phyloP scores from a whole-genome alignment of 2,797 vertebrate species.

The Bradypodion ventrale region DNA sequence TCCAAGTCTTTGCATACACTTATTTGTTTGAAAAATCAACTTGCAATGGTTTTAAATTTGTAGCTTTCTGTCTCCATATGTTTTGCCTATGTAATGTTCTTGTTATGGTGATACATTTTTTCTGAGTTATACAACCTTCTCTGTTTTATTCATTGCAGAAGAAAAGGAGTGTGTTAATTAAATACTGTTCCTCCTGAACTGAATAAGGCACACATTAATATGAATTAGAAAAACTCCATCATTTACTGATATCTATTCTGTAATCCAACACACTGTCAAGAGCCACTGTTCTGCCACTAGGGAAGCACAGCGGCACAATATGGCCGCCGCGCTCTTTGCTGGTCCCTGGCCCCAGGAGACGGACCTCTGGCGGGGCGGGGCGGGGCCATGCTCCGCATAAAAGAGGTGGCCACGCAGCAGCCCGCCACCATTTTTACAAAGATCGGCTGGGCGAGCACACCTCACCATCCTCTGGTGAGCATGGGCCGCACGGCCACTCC shows the following conservation, averaged over 20 bases:
- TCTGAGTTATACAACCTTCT: background rate
- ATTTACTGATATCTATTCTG: background rate
- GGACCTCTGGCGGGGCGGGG: too few species aligned
- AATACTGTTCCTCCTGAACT: background rate
- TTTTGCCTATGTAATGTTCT: background rate
- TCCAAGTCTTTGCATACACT: background rate
- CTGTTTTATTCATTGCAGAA: background rate
- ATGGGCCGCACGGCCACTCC: too few species aligned
- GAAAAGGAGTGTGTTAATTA: background rate
- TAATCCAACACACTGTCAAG: background rate
- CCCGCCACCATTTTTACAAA: too few species aligned
- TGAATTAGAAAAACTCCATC: background rate
- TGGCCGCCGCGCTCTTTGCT: too few species aligned
- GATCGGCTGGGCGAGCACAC: too few species aligned
- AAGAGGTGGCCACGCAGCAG: too few species aligned
- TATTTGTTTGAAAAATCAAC: background rate
- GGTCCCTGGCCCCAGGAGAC: too few species aligned
- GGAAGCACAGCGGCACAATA: too few species aligned
- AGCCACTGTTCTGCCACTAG: background rate
- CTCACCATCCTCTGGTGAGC: too few species aligned
- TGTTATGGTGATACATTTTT: background rate
- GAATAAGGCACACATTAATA: background rate
- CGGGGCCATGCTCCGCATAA: too few species aligned
- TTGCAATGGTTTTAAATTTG: slow-evolving; percentile 5
- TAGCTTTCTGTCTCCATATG: background rate